Percentiles rank a stretch among this genome's conserved stretches.
Evolutionary conservation across 2,113 vertebrate species (phyloP).

Genomic region (Apteryx mantelli): DNA sequence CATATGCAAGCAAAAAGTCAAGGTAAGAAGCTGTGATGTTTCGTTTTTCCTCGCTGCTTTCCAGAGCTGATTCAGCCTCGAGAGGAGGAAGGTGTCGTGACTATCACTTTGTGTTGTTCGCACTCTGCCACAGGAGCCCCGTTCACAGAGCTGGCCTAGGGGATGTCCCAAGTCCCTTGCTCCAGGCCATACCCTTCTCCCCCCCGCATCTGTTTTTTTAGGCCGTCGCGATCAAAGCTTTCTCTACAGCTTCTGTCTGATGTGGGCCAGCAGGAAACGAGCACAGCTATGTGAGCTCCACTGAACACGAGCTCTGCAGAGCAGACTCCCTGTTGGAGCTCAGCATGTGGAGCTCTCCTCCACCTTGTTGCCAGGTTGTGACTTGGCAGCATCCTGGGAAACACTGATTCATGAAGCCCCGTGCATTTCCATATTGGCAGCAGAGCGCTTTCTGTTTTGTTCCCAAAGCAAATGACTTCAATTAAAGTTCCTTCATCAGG

Average conservation of each 20-base stretch:
- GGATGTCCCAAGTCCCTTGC: not conserved
- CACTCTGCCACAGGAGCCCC: not conserved
- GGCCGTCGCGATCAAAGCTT: not conserved
- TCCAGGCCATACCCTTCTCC: not conserved
- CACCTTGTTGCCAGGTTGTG: not conserved
- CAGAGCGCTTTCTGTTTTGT: constrained; percentile 11
- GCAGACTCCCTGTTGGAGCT: not conserved
- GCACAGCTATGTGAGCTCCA: not conserved
- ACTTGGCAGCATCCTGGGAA: not conserved
- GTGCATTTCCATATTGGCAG: not conserved
- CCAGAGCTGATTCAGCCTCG: not conserved
- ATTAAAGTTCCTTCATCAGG: not conserved
- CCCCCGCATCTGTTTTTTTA: not conserved
- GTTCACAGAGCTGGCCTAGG: too few relatives aligned
- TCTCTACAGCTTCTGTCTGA: too few relatives aligned
- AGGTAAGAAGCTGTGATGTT: not conserved
- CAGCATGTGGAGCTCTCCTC: not conserved
- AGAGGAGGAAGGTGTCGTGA: not conserved
- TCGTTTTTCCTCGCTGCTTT: not conserved
- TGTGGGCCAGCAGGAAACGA: not conserved
- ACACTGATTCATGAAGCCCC: not conserved
- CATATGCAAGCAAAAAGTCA: not conserved
- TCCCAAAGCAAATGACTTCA: constrained; percentile 22
- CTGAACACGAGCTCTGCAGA: not conserved
- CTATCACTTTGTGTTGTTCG: not conserved